phyloP scores from a whole-genome alignment of 2,113 vertebrate genomes.

The Solea solea region DNA sequence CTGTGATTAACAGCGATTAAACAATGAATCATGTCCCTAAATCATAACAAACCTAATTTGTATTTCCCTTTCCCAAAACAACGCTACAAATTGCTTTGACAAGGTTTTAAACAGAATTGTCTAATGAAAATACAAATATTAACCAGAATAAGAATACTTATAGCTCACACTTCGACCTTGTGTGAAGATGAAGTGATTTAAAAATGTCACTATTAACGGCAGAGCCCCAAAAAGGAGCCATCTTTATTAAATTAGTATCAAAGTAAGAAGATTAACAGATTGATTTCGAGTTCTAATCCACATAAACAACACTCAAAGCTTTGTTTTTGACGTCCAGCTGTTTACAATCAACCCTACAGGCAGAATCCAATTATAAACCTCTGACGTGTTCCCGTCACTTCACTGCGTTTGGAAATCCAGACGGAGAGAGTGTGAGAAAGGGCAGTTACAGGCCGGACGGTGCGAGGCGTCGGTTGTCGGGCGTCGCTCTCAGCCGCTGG shows the following conservation, averaged over 20 bases:
- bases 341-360: constrained; percentile 3
- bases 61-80: too few relatives aligned
- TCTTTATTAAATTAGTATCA: neutral
- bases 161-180: too few relatives aligned
- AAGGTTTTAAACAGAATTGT: too few relatives aligned
- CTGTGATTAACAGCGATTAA: too few relatives aligned
- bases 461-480: constrained; percentile 58
- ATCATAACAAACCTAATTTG: too few relatives aligned
- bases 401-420: neutral
- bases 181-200: too few relatives aligned
- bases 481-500: constrained; percentile 53
- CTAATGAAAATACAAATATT: too few relatives aligned
- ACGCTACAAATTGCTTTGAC: too few relatives aligned
- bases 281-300: constrained; percentile 3
- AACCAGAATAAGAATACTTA: too few relatives aligned
- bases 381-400: constrained; percentile 12
- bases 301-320: neutral
- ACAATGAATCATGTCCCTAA: too few relatives aligned
- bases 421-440: constrained; percentile 27
- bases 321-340: constrained; percentile 6
- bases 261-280: neutral
- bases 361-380: constrained; percentile 6
- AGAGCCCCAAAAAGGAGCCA: neutral
- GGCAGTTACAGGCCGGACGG: constrained; percentile 16
- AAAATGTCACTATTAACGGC: too few relatives aligned